A percentile compares a stretch with the other conserved stretches of the same genome.
Evolutionary conservation across 2,113 vertebrate species (phyloP).

Genomic region (Prionailurus viverrinus): DNA sequence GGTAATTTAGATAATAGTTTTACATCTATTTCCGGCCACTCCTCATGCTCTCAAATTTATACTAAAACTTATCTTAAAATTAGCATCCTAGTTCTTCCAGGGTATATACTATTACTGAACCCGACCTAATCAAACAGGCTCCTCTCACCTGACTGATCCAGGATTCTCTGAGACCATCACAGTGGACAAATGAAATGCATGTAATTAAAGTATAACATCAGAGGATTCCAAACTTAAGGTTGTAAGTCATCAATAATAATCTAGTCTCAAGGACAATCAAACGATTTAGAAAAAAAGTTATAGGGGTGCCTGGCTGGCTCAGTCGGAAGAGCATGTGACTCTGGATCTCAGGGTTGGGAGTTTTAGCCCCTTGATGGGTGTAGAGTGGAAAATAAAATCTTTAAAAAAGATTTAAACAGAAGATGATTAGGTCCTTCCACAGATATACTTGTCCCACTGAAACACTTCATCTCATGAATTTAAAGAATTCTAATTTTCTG

Average conservation of each 20-base stretch:
- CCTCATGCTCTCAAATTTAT: background rate
- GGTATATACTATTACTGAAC: background rate
- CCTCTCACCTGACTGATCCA: background rate
- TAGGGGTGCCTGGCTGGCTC: background rate
- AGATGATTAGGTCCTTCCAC: background rate
- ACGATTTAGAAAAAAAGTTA: background rate
- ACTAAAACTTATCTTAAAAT: background rate
- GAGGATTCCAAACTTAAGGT: background rate
- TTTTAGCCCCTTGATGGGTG: background rate
- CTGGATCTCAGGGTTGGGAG: background rate
- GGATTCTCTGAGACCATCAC: background rate
- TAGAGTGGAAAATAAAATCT: background rate
- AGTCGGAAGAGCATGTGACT: background rate
- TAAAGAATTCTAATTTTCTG: background rate
- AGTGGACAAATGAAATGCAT: background rate
- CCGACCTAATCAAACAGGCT: background rate
- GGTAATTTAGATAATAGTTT: background rate
- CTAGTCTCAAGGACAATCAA: background rate
- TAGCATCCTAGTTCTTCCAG: background rate
- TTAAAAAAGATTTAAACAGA: background rate
- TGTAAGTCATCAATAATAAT: background rate
- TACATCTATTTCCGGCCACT: background rate
- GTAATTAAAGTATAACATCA: background rate
- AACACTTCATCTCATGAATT: background rate
- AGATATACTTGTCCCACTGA: background rate